Conservation (phyloP, 2,888 invertebrate species). For the Drosophila fungiperda region DNA sequence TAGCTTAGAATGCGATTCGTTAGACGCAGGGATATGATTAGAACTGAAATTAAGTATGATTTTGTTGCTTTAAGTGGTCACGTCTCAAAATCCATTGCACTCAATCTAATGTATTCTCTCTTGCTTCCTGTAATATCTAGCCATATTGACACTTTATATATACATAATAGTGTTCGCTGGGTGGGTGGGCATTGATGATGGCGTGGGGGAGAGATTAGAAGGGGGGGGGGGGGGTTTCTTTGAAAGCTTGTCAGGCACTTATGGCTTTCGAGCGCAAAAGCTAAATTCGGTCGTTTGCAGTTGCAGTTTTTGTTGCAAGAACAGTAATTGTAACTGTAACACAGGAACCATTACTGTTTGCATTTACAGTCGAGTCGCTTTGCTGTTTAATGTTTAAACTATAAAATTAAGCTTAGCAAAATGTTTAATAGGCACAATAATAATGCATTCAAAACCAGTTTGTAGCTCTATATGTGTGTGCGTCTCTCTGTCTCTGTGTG, state of each 20-base stretch:
- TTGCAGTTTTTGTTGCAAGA: constrained; percentile 9
- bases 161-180: background rate
- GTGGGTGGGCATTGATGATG: background rate
- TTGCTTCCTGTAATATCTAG: constrained; percentile 50
- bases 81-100: constrained; percentile 53
- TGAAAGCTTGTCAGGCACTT: constrained; percentile 69
- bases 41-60: constrained; percentile 40
- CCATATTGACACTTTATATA: constrained; percentile 9
- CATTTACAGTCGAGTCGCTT: constrained; percentile 25
- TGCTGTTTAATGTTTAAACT: constrained; percentile 41
- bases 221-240: constrained; percentile 28
- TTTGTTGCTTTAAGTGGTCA: constrained; percentile 26
- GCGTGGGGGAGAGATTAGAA: background rate
- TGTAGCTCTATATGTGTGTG: constrained; percentile 9
- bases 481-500: background rate
- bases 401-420: constrained; percentile 10
- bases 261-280: constrained; percentile 62
- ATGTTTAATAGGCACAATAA: constrained; percentile 20
- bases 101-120: constrained; percentile 46
- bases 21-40: constrained; percentile 67
- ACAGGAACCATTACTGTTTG: constrained; percentile 6
- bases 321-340: background rate
- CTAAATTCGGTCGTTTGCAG: constrained; percentile 30
- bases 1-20: constrained; percentile 46
- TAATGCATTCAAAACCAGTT: constrained; percentile 29